Percentiles rank a stretch among this genome's conserved stretches.
These are phyloP conservation scores for Drosophila auraria DNA, from an alignment of 1,140 invertebrate species.

Conservation along the genomic window DNA sequence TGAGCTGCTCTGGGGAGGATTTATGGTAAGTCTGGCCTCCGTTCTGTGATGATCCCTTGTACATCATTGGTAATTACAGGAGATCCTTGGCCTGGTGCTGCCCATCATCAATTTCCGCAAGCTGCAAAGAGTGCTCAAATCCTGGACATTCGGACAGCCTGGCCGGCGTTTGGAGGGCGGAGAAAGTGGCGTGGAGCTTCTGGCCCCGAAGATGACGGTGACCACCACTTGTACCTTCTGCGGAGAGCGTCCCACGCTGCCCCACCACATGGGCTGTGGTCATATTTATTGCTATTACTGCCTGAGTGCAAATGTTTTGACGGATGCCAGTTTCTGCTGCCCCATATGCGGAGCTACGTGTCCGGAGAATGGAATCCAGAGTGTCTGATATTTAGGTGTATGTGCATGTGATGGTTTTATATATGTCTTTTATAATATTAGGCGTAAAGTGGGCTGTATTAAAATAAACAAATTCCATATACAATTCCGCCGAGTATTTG, in stretches of 20 bases:
- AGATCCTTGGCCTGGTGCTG: conserved; percentile 87
- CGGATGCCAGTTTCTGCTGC: conserved; percentile 76
- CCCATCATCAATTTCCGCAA: conserved; percentile 88
- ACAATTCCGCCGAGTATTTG: background rate
- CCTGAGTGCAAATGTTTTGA: conserved; percentile 84
- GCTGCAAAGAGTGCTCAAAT: conserved; percentile 84
- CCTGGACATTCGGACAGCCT: conserved; percentile 45
- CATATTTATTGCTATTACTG: conserved; percentile 89
- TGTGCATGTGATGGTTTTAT: conserved; percentile 33
- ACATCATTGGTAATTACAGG: conserved; percentile 82
- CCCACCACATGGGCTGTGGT: conserved; percentile 88
- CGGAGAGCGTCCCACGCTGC: conserved; percentile 86
- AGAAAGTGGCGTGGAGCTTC: conserved; percentile 3
- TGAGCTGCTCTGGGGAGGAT: conserved; percentile 89
- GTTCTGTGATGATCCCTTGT: no score
- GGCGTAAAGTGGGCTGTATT: conserved; percentile 24
- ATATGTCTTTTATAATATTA: conserved; percentile 35
- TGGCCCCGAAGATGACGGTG: conserved; percentile 56
- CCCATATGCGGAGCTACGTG: conserved; percentile 63
- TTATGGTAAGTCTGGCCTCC: conserved; percentile 86
- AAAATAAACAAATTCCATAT: conserved; percentile 18
- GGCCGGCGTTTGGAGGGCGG: conserved; percentile 28
- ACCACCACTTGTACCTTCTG: conserved; percentile 87
- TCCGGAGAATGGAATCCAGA: conserved; percentile 38
- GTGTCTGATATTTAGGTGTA: conserved; percentile 38